Evolutionary conservation across 2,797 vertebrate genomes (phyloP).

Genomic region (Sternarchorhynchus goeldii): DNA sequence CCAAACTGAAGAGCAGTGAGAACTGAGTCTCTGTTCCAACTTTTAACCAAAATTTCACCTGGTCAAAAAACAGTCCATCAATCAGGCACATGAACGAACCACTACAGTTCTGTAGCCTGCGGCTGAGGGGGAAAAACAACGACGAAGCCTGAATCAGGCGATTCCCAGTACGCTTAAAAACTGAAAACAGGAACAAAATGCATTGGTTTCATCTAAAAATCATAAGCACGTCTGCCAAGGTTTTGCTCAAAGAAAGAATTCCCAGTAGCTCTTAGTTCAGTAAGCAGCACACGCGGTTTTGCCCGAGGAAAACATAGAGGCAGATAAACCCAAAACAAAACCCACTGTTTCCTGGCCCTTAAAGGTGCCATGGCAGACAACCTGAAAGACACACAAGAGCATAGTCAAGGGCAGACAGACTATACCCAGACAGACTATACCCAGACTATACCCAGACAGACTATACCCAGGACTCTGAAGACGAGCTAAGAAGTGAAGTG

Average conservation of each 20-base stretch:
- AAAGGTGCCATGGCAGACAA: neutral
- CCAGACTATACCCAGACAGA: no score
- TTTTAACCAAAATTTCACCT: neutral
- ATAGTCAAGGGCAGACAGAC: no score
- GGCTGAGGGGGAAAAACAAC: neutral
- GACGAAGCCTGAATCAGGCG: no score
- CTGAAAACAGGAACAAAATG: slow-evolving; percentile 3
- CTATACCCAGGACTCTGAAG: no score
- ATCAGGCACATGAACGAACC: no score
- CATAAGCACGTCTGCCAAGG: neutral
- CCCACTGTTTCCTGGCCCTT: neutral
- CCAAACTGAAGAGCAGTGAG: slow-evolving; percentile 9
- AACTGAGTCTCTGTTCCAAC: slow-evolving; percentile 2
- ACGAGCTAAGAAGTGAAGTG: neutral
- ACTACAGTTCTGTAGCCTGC: slow-evolving; percentile 66
- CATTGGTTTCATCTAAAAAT: neutral
- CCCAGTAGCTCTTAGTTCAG: neutral
- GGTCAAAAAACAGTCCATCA: neutral
- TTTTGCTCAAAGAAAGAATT: neutral
- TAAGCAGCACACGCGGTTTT: neutral
- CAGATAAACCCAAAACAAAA: neutral
- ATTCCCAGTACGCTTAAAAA: slow-evolving; percentile 37
- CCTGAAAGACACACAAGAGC: neutral
- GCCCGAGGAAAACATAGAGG: slow-evolving; percentile 18
- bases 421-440: no score